Conservation (phyloP, 2,797 vertebrate species). For the Sebastes goodei region DNA sequence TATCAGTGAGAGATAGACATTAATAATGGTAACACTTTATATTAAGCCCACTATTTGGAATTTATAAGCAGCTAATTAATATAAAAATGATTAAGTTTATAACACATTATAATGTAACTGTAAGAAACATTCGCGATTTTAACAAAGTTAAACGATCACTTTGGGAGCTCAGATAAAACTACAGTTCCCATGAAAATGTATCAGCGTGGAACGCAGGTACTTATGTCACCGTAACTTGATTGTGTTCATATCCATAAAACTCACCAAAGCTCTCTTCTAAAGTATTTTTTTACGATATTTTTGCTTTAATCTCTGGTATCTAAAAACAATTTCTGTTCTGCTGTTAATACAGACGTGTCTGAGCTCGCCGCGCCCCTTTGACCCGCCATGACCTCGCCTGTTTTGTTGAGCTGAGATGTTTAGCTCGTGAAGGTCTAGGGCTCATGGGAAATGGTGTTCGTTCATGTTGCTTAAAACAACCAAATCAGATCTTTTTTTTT, state of each 20-base stretch:
- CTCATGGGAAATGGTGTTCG: not conserved
- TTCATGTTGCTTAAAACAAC: not conserved
- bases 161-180: not conserved
- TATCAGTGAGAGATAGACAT: not conserved
- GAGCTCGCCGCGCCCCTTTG: not conserved
- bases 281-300: not conserved
- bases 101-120: no score
- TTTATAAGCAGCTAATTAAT: not conserved
- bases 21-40: not conserved
- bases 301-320: not conserved
- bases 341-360: not conserved
- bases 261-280: not conserved
- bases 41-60: not conserved
- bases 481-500: not conserved
- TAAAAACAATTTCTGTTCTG: not conserved
- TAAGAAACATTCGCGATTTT: not conserved
- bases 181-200: not conserved
- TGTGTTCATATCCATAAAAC: not conserved
- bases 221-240: not conserved
- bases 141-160: not conserved
- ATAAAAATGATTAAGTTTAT: not conserved
- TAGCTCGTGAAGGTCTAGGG: not conserved
- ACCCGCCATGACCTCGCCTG: not conserved
- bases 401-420: not conserved
- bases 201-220: not conserved